phyloP scores from a whole-genome alignment of 2,888 invertebrate species.

The Ectemnius cavifrons region DNA sequence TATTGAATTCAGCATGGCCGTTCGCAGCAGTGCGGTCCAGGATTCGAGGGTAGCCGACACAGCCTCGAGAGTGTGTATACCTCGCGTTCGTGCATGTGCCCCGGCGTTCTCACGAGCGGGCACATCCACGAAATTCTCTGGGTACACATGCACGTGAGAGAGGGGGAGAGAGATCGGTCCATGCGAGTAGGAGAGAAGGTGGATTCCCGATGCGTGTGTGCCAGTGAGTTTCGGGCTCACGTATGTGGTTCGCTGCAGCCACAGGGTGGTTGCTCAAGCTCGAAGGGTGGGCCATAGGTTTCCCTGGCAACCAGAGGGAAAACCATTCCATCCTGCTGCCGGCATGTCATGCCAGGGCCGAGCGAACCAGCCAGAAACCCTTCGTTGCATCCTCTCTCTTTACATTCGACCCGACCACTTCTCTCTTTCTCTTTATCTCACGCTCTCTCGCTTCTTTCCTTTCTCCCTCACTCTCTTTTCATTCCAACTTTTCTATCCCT shows the following conservation, averaged over 20 bases:
- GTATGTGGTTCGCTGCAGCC: constrained; percentile 48
- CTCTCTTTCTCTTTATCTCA: constrained; percentile 7
- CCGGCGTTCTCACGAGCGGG: neutral
- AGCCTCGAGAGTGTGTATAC: constrained; percentile 18
- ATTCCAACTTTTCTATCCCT: neutral
- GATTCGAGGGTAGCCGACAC: constrained; percentile 41
- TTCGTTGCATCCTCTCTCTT: constrained; percentile 60
- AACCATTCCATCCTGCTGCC: constrained; percentile 76
- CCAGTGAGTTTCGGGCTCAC: constrained; percentile 42
- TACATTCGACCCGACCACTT: neutral
- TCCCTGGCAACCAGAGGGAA: constrained; percentile 74
- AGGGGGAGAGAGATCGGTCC: constrained; percentile 20
- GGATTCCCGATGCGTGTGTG: constrained; percentile 44
- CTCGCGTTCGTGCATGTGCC: neutral
- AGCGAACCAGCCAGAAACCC: constrained; percentile 62
- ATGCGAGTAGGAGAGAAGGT: constrained; percentile 23
- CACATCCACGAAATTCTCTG: constrained; percentile 18
- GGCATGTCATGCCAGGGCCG: constrained; percentile 70
- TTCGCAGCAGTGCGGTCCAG: constrained; percentile 64
- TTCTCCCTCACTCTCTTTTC: neutral
- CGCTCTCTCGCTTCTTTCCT: constrained; percentile 13
- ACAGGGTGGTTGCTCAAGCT: constrained; percentile 63
- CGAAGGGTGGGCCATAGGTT: constrained; percentile 76
- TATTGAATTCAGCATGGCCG: constrained; percentile 78
- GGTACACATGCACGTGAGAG: constrained; percentile 12